A percentile compares a stretch with the other conserved stretches of the same genome.
Conservation (phyloP, 2,113 vertebrate species). For the Lanius collurio region DNA sequence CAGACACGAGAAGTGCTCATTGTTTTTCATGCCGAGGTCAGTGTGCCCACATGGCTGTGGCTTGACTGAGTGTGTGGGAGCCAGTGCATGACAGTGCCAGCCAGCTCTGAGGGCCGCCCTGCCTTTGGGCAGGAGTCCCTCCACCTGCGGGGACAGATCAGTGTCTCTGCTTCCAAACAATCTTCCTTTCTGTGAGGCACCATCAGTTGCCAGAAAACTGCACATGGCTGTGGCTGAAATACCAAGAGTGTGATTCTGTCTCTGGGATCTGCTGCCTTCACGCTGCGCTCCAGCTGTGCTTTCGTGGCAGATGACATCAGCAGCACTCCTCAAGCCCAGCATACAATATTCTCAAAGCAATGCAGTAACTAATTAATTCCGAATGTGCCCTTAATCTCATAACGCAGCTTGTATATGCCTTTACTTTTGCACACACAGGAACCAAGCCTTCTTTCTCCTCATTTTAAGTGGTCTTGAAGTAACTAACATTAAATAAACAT, state of each 20-base stretch:
- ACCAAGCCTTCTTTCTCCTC: constrained; percentile 17
- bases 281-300: background rate
- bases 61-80: rapidly evolving
- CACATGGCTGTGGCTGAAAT: background rate
- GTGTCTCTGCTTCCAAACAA: background rate
- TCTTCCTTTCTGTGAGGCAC: background rate
- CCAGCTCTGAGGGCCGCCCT: background rate
- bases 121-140: background rate
- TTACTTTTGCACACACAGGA: constrained; percentile 5
- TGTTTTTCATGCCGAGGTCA: background rate
- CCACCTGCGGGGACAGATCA: background rate
- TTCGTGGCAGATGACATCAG: constrained; percentile 45
- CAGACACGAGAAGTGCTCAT: background rate
- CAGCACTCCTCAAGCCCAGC: background rate
- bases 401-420: constrained; percentile 25
- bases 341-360: constrained; percentile 16
- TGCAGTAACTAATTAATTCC: constrained; percentile 66
- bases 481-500: constrained; percentile 59
- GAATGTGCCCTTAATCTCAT: constrained; percentile 51
- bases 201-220: constrained; percentile 16
- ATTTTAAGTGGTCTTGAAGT: background rate
- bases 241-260: constrained; percentile 9
- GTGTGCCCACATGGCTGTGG: rapidly evolving
- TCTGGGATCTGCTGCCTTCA: constrained; percentile 30
- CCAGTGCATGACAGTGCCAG: background rate